Evolutionary conservation across 64 coral and sea anemone species (phyloP).

Genomic region (Orbicella faveolata): DNA sequence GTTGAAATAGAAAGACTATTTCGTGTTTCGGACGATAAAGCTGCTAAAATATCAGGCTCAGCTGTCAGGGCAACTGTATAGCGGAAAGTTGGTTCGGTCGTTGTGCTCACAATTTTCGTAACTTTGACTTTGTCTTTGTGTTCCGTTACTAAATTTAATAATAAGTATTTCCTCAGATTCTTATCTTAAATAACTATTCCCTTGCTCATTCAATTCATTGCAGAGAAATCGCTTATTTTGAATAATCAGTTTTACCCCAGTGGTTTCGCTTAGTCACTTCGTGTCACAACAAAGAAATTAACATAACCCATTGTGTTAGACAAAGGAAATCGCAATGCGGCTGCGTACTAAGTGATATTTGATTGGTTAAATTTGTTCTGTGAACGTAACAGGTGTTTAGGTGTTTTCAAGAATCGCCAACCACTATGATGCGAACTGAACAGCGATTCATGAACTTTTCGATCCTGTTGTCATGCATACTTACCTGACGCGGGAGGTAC

Average conservation of each 20-base stretch:
- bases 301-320: neutral
- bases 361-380: neutral
- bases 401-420: neutral
- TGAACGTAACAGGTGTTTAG: neutral
- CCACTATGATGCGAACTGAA: neutral
- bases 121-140: too few relatives aligned
- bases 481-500: constrained; percentile 61
- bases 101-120: too few relatives aligned
- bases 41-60: too few relatives aligned
- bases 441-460: neutral
- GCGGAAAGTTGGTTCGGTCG: too few relatives aligned
- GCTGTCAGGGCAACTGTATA: too few relatives aligned
- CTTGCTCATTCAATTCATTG: neutral
- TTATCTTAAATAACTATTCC: too few relatives aligned
- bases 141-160: too few relatives aligned
- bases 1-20: too few relatives aligned
- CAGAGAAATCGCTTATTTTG: neutral
- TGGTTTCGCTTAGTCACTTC: neutral
- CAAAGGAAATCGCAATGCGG: neutral
- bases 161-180: too few relatives aligned
- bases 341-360: neutral
- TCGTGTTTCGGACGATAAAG: too few relatives aligned
- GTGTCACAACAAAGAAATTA: neutral
- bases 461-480: neutral
- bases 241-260: neutral